phyloP scores from a whole-genome alignment of 2,113 vertebrate species.

The Eretmochelys imbricata region DNA sequence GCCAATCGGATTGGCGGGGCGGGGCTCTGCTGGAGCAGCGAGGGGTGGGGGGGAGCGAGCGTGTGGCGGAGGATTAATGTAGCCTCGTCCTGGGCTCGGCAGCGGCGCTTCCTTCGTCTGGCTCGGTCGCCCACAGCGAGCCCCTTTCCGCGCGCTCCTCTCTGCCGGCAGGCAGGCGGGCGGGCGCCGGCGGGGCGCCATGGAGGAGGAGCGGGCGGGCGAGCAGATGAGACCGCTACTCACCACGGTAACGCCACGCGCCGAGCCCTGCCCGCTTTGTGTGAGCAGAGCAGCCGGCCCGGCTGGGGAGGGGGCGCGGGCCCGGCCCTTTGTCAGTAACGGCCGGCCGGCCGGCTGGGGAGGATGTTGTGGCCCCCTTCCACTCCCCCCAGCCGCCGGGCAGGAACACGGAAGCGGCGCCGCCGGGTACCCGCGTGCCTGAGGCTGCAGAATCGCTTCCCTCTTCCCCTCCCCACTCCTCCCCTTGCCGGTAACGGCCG shows the following conservation, averaged over 20 bases:
- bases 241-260: slow-evolving; percentile 76
- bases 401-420: neutral
- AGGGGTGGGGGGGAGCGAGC: neutral
- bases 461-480: neutral
- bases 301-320: neutral
- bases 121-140: neutral
- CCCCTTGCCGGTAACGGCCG: neutral
- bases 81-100: neutral
- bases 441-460: neutral
- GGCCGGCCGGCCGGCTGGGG: neutral
- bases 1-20: neutral
- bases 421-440: neutral
- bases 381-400: rapidly evolving
- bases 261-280: neutral
- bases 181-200: slow-evolving; percentile 41
- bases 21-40: neutral
- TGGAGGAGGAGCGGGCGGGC: slow-evolving; percentile 81
- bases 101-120: neutral
- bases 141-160: neutral
- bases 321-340: neutral
- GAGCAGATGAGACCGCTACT: slow-evolving; percentile 86
- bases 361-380: neutral
- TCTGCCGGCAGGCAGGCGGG: neutral
- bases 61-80: neutral
- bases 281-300: neutral